These are phyloP conservation scores for Odocoileus virginianus DNA, from an alignment of 2,113 vertebrate genomes.

Conservation along the genomic window DNA sequence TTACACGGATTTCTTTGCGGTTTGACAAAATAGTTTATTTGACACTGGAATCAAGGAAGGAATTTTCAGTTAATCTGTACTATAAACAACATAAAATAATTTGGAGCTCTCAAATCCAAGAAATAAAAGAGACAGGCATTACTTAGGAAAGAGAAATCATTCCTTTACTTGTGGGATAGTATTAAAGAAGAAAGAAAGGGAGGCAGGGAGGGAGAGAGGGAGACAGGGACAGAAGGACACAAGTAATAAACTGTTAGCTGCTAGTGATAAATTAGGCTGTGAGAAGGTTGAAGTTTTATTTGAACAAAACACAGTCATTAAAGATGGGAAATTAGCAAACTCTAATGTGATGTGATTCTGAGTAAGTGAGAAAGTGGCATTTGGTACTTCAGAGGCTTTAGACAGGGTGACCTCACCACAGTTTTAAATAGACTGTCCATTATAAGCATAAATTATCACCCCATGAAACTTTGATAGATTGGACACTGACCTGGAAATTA, in stretches of 20 bases:
- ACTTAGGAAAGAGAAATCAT: background rate
- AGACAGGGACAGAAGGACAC: accelerated
- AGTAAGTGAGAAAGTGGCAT: background rate
- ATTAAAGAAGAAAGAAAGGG: background rate
- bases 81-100: background rate
- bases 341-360: background rate
- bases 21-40: background rate
- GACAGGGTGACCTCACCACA: conserved; percentile 39
- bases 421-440: conserved; percentile 62
- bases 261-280: background rate
- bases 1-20: background rate
- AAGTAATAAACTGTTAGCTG: background rate
- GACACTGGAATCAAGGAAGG: background rate
- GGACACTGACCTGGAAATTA: conserved; percentile 66
- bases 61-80: background rate
- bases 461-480: conserved; percentile 47
- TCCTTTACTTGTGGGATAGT: background rate
- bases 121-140: background rate
- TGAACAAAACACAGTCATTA: background rate
- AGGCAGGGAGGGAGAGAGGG: accelerated
- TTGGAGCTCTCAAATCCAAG: background rate
- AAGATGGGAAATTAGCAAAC: conserved; percentile 34
- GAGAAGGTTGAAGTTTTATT: background rate
- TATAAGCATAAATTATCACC: conserved; percentile 71
- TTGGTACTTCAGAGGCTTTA: background rate